These are phyloP conservation scores for Dendrocopos noguchii DNA, from an alignment of 2,113 vertebrate genomes.

Conservation along the genomic window DNA sequence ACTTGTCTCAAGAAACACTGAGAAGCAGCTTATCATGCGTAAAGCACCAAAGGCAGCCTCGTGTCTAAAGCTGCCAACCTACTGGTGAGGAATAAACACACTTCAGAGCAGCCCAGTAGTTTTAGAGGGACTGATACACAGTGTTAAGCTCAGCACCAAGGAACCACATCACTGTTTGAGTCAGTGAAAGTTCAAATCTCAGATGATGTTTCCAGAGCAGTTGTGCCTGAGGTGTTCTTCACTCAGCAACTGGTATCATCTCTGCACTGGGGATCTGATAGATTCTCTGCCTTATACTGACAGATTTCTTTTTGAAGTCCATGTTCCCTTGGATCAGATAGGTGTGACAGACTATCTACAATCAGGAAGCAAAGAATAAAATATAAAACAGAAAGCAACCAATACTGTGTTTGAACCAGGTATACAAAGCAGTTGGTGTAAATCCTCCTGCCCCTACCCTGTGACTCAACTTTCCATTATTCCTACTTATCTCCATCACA, in stretches of 20 bases:
- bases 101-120: background rate
- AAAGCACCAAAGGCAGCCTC: background rate
- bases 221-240: background rate
- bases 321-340: background rate
- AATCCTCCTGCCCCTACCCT: rapidly evolving
- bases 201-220: background rate
- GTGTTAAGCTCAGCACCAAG: background rate
- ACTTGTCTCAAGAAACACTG: background rate
- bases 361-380: background rate
- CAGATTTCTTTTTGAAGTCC: background rate
- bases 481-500: background rate
- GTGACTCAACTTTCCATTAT: background rate
- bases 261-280: background rate
- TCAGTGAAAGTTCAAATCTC: background rate
- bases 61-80: background rate
- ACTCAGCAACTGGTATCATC: background rate
- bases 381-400: background rate
- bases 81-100: background rate
- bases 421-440: background rate
- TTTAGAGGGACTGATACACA: background rate
- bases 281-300: background rate
- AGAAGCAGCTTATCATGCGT: background rate
- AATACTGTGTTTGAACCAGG: background rate
- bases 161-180: background rate
- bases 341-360: background rate